These are phyloP conservation scores for Eulemur coronatus DNA, from an alignment of 2,797 vertebrate genomes.

Conservation along the genomic window DNA sequence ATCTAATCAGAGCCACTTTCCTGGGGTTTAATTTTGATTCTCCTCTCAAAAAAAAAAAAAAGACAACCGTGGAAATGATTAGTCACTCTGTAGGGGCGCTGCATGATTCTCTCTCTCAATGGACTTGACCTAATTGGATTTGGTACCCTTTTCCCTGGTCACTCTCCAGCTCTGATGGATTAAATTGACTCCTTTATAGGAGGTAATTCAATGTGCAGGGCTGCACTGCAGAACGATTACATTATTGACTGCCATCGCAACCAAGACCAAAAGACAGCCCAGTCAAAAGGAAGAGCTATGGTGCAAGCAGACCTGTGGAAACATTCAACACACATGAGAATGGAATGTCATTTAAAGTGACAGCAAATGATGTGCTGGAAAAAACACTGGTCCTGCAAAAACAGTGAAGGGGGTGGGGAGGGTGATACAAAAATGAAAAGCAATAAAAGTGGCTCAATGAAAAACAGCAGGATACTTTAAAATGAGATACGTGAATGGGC, in stretches of 20 bases:
- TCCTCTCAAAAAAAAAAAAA: not conserved
- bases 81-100: not conserved
- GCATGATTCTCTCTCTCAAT: not conserved
- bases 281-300: not conserved
- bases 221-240: not conserved
- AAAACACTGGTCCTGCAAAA: not conserved
- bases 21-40: not conserved
- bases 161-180: not conserved
- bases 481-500: not conserved
- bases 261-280: not conserved
- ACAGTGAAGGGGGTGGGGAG: not conserved
- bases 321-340: not conserved
- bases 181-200: not conserved
- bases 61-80: not conserved
- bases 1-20: not conserved
- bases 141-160: not conserved
- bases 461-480: not conserved
- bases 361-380: not conserved
- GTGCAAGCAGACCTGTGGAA: not conserved
- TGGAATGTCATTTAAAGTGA: not conserved
- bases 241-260: not conserved
- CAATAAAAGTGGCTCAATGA: not conserved
- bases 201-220: not conserved
- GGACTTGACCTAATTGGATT: slow-evolving; percentile 11
- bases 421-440: not conserved